Evolutionary conservation across 2,888 invertebrate species (phyloP), one percentile per base, ranked within the genome.

Genomic region (Xanthorhoe designata): DNA sequence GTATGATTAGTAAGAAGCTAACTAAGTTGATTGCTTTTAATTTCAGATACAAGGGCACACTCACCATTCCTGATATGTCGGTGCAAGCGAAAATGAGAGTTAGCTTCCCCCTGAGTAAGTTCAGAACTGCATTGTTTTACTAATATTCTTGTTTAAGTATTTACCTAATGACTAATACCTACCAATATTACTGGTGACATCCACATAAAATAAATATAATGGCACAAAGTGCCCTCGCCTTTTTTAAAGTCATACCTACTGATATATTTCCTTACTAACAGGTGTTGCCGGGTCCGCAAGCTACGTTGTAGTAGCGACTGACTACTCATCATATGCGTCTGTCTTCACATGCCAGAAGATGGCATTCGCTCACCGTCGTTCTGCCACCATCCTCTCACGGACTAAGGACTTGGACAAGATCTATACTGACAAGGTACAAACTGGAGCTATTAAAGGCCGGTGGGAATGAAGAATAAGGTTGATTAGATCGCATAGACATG

Each of bases 331-430:
- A 0, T 97, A 96, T 80, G 97, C 97, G 0, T 96, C 95, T 0
- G 94, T 97, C 57, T 97, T 96, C 87, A 96, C 96, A 0, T 97
- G 97, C 78, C 97, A 97, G 85, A 96, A 95, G 79, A 81, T 97
- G 13, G 94, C 95, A 0, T 96, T 97, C 75, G 96, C 96, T 0
- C 96, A 97, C 85, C 94, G 97, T 3, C 95, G 96, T 69, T 97
- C 97, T 0, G 96, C 97, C 0, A 96, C 97, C 59, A 97, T 98
- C 71, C 92, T 97, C n/a, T 97, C 97, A 0, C 94, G 97, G 58
- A 94, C 92, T 17, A 95, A 95, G 72, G 96, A 96, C 45, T 92
- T 97, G 56, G 97, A 97, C 73, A 96, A 95, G 82, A 94, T 95
- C 56, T 96, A 94, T 70, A 76, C 96, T 7, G 96, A 96, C 73